A percentile compares a stretch with the other conserved stretches of the same genome.
phyloP scores from a whole-genome alignment of 1,140 invertebrate genomes.

The Delia radicum region DNA sequence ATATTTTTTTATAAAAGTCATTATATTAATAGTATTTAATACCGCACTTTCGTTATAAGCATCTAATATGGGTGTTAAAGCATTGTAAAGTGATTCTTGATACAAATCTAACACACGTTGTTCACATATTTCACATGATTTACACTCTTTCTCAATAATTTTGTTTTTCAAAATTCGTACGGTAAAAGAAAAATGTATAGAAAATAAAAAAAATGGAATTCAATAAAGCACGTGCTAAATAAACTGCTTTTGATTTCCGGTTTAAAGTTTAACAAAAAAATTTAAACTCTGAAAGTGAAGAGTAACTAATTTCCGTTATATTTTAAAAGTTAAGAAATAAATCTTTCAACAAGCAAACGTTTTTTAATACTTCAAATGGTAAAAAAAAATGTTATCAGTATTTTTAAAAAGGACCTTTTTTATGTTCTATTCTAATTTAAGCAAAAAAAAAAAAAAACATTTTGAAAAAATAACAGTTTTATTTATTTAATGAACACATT shows the following conservation, averaged over 20 bases:
- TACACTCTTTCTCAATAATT: background rate
- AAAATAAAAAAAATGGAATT: background rate
- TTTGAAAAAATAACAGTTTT: slow-evolving; percentile 11
- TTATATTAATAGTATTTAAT: background rate
- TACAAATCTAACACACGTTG: slow-evolving; percentile 51
- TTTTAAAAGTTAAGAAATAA: slow-evolving; percentile 27
- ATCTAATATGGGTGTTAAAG: background rate
- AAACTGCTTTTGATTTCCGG: slow-evolving; percentile 25
- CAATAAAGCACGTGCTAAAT: slow-evolving; percentile 25
- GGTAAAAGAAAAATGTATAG: background rate
- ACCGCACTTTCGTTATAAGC: background rate
- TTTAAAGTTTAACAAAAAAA: slow-evolving; percentile 11
- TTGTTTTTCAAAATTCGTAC: background rate
- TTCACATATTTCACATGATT: slow-evolving; percentile 46
- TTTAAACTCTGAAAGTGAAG: too few species aligned
- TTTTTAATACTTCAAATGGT: background rate
- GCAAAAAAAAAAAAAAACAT: slow-evolving; percentile 27
- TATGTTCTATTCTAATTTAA: background rate
- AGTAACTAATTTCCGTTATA: slow-evolving; percentile 26
- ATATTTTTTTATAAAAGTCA: background rate
- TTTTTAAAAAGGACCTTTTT: too few species aligned
- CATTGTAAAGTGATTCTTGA: slow-evolving; percentile 26
- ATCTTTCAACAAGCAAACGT: background rate
- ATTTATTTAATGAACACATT: background rate
- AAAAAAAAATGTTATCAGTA: too few species aligned